phyloP scores from a whole-genome alignment of 1,140 invertebrate species.

The Platyscapa corneri region DNA sequence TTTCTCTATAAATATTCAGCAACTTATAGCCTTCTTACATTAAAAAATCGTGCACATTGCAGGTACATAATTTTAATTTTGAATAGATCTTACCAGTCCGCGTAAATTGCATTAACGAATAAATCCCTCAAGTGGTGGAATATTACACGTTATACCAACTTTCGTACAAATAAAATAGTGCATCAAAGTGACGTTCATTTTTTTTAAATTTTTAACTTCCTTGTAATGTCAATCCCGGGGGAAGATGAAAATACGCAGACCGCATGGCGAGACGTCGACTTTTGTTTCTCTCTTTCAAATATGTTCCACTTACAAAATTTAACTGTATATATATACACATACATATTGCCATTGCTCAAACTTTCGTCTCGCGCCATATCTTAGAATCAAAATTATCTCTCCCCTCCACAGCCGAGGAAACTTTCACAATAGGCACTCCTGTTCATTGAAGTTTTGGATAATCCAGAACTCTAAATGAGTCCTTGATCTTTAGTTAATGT shows the following conservation, averaged over 20 bases:
- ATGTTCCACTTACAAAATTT: background rate
- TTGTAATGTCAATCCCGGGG: background rate
- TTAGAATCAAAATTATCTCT: background rate
- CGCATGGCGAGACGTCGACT: background rate
- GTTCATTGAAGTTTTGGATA: background rate
- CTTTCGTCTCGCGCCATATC: too few species aligned
- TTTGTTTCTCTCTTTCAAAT: background rate
- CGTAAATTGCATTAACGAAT: too few species aligned
- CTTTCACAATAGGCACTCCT: background rate
- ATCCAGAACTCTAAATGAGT: background rate
- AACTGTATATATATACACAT: background rate
- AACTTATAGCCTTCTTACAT: too few species aligned
- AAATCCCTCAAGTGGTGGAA: too few species aligned
- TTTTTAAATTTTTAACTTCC: background rate
- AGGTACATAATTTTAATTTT: too few species aligned
- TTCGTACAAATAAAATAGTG: background rate
- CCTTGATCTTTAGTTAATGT: slow-evolving; percentile 15
- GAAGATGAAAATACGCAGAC: background rate
- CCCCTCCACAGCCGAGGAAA: background rate
- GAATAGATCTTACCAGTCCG: too few species aligned
- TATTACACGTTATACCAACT: too few species aligned
- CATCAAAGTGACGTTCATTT: background rate
- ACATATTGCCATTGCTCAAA: background rate
- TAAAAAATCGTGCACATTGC: too few species aligned
- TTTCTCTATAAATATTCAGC: too few species aligned